Evolutionary conservation across 2,888 invertebrate species (phyloP), one percentile per base, ranked within the genome.

Genomic region (Cantharis nigra): DNA sequence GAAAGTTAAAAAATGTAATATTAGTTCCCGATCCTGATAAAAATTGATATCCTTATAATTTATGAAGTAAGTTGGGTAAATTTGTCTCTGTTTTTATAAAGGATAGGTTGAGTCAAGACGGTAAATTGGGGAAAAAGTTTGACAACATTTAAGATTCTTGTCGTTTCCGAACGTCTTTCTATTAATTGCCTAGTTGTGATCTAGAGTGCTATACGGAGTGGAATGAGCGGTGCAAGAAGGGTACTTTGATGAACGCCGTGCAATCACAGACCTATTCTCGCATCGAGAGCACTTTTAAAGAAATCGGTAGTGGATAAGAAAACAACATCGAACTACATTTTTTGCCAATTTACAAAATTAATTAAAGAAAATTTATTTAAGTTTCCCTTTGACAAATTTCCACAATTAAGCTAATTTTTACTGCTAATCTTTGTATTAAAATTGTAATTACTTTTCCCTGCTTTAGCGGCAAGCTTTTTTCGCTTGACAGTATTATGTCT

Each of bases 161-260:
- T 87, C 87, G 87, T 85, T 85, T 85, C 84, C 84, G 84, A 83
- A 82, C 85, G 86, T 86, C 87, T 87, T 87, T 86, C 87, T 87
- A 87, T 88, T 88, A 88, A 88, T 88, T 88, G 87, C 86, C 84
- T 83, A 85, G 86, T 86, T 87, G 87, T 88, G 87, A 88, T 87
- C 87, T 85, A 81, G 85, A 86, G 85, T 83, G 85, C 84, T 84
- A 81, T 81, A 79, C 81, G 79, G 81, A 72, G 79, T 81, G 80
- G 78, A 79, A 76, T 77, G 77, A 78, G 79, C 77, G 73, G 74
- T 79, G 72, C 75, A 81, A 80, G 80, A 85, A 86, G 86, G 84
- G 86, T 85, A 85, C 84, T 85, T 86, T 87, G 87, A 88, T 87
- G 88, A 88, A 87, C 87, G 86, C 85, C 83, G 83, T 83, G 87